Evolutionary conservation across 1,140 invertebrate species (phyloP).

Genomic region (Oncopeltus fasciatus): DNA sequence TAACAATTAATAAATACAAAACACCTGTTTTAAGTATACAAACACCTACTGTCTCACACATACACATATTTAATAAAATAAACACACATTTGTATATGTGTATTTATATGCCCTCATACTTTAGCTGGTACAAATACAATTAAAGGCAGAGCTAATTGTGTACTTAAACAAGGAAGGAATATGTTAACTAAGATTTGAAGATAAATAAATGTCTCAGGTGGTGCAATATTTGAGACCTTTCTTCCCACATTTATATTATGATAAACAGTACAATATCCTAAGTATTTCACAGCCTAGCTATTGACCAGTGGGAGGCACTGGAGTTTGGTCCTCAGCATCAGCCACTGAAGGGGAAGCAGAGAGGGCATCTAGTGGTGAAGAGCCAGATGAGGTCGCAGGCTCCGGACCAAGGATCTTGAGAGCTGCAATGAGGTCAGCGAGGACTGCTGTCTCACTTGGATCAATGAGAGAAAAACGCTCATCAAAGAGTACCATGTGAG

Average conservation of each 20-base stretch:
- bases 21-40: too few relatives aligned
- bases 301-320: not conserved
- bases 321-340: not conserved
- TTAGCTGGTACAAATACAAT: not conserved
- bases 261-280: not conserved
- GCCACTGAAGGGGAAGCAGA: not conserved
- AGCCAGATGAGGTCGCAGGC: not conserved
- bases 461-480: conserved; percentile 79
- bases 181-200: not conserved
- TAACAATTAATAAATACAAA: too few relatives aligned
- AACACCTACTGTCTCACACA: too few relatives aligned
- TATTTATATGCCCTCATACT: not conserved
- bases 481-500: conserved; percentile 83
- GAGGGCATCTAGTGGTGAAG: not conserved
- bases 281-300: conserved; percentile 5
- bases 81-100: too few relatives aligned
- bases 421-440: conserved; percentile 70
- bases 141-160: not conserved
- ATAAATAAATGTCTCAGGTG: not conserved
- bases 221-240: conserved; percentile 7
- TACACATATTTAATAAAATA: too few relatives aligned
- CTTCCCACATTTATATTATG: not conserved
- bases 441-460: conserved; percentile 86
- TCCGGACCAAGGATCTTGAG: conserved; percentile 30
- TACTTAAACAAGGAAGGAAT: not conserved